These are phyloP conservation scores for Actinostola sp. DNA, from an alignment of 92 coral and sea anemone genomes.

Conservation along the genomic window DNA sequence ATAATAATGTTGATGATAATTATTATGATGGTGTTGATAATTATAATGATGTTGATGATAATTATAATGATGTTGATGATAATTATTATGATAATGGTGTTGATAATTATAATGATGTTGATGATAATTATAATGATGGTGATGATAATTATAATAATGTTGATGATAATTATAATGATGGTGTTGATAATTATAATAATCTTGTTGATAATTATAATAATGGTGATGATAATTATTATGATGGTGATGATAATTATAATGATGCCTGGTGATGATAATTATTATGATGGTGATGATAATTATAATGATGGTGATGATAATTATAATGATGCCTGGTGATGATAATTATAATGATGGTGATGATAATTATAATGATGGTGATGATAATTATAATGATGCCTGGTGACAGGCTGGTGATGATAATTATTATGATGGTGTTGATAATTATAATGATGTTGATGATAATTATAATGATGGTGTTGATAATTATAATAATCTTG, in stretches of 20 bases:
- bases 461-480: background rate
- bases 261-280: background rate
- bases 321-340: too few species aligned
- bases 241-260: background rate
- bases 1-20: too few species aligned
- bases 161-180: conserved; percentile 4
- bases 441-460: background rate
- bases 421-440: background rate
- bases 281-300: too few species aligned
- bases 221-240: background rate
- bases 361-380: too few species aligned
- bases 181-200: background rate
- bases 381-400: too few species aligned
- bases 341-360: too few species aligned
- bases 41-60: too few species aligned
- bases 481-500: background rate
- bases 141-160: background rate
- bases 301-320: too few species aligned
- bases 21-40: too few species aligned
- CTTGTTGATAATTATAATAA: background rate
- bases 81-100: too few species aligned
- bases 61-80: too few species aligned
- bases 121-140: background rate
- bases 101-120: background rate
- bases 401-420: background rate